Conservation (phyloP, 2,113 vertebrate genomes). For the Dromaius novaehollandiae region DNA sequence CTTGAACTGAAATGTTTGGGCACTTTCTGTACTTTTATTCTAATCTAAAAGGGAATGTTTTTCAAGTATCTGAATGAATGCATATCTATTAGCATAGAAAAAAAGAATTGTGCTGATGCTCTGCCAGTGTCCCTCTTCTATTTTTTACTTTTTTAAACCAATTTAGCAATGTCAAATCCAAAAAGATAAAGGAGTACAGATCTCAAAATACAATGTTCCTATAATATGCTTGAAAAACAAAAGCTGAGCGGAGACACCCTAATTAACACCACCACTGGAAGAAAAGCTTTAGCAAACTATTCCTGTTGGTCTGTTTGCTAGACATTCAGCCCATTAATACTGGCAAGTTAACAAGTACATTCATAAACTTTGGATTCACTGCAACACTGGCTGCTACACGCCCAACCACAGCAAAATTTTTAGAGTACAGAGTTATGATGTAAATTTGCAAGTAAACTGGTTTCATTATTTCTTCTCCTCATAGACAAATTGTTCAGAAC, state of each 20-base stretch:
- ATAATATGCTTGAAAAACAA: background rate
- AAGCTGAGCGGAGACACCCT: background rate
- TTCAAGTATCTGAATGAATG: background rate
- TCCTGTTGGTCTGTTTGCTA: background rate
- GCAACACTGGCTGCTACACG: background rate
- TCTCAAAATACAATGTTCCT: background rate
- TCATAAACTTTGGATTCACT: background rate
- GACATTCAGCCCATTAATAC: background rate
- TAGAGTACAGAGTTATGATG: background rate
- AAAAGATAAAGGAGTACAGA: background rate
- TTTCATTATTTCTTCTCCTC: background rate
- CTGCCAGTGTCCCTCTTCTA: background rate
- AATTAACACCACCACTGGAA: rapidly evolving
- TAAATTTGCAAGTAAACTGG: background rate
- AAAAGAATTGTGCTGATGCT: background rate
- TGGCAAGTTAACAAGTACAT: background rate
- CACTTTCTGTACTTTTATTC: background rate
- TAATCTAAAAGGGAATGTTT: background rate
- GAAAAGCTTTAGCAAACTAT: background rate
- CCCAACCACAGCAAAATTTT: background rate
- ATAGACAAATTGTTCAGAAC: background rate
- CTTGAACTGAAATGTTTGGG: background rate
- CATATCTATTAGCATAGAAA: background rate
- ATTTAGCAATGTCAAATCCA: background rate
- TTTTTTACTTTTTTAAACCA: background rate